Evolutionary conservation across 2,888 invertebrate genomes (phyloP), one percentile per base, ranked within the genome.

Genomic region (Caenorhabditis wallacei): DNA sequence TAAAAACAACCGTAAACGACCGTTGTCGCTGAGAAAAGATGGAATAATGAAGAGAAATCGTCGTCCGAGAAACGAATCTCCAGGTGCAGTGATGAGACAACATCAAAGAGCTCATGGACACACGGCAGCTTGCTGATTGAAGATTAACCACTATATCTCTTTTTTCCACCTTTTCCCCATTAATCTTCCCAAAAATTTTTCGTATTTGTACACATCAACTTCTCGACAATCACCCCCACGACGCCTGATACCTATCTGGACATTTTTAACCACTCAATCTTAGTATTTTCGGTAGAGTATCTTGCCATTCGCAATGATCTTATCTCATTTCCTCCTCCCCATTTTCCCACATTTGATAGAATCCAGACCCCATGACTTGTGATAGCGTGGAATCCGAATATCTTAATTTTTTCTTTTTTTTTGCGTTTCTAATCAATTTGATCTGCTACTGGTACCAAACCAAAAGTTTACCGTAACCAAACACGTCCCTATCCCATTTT

Each of bases 21-120:
- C 87, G 64, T 51, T 86, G 40, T 80, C 85, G 11, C 80, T 87
- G 30, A 66, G 83, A 48, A 87, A 87, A 43, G 86, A 86, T 43
- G 85, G 85, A 16, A 87, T 87, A 43, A 82, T 86, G 81, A 87
- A 87, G 70, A 56, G 87, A 53, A 87, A 87, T 57, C 79, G 87
- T n/a, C 86, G 86, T 22, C 87, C 87, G 8, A 43, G 87, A 53
- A 84, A 82, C 56, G 87, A 87, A 22, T 87, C 87, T 11, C 87
- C 87, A 16, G 66, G 35, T 20, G 48, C 59, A 13, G 22, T 46
- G 16, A 72, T 74, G 37, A 72, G 74, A 66, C 24, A 35, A 8
- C 61, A 56, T 30, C 54, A 46, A 40, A 30, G 83, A 83, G 24
- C 26, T 43, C 83, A 74, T 63, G 74, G 68, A 68, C 80, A 80